Evolutionary conservation across 2,888 invertebrate species (phyloP).

Genomic region (Lagria hirta): DNA sequence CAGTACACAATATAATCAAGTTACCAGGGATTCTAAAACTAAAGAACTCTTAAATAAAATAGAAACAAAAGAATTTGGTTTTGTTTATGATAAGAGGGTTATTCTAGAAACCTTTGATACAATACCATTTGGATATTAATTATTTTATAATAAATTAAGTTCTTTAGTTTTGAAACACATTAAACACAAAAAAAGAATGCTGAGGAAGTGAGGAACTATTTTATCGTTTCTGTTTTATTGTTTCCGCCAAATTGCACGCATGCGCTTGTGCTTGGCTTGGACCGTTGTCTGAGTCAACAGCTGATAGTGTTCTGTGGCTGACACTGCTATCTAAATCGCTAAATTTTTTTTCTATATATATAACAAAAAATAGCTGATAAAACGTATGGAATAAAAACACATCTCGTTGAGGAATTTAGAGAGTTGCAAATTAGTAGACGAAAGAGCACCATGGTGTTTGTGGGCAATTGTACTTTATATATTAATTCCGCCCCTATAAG

Average conservation of each 20-base stretch:
- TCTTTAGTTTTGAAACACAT: slow-evolving; percentile 12
- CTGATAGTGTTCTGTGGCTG: slow-evolving; percentile 1
- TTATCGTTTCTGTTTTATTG: slow-evolving; percentile 1
- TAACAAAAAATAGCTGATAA: slow-evolving; percentile 14
- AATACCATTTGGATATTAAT: slow-evolving; percentile 12
- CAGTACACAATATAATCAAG: too few species aligned
- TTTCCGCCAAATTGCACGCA: slow-evolving; percentile 1
- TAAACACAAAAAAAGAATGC: slow-evolving; percentile 6
- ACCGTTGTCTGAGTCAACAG: slow-evolving; percentile 2
- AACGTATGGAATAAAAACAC: slow-evolving; percentile 16
- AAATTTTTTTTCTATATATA: slow-evolving; percentile 1
- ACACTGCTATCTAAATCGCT: slow-evolving; percentile 1
- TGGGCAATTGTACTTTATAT: neutral
- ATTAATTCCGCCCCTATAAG: slow-evolving; percentile 1
- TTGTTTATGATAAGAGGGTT: slow-evolving; percentile 10
- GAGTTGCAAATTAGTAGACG: slow-evolving; percentile 1
- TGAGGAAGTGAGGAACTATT: slow-evolving; percentile 1
- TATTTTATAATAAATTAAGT: slow-evolving; percentile 12
- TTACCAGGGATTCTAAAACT: too few species aligned
- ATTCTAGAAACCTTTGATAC: slow-evolving; percentile 11
- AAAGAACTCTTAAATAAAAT: too few species aligned
- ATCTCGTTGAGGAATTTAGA: slow-evolving; percentile 11
- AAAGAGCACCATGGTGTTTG: slow-evolving; percentile 1
- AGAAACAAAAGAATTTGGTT: too few species aligned
- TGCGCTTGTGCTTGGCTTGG: slow-evolving; percentile 1